Evolutionary conservation across 2,113 vertebrate genomes (phyloP), one percentile per base, ranked within the genome.

Genomic region (Tylochromis polylepis): DNA sequence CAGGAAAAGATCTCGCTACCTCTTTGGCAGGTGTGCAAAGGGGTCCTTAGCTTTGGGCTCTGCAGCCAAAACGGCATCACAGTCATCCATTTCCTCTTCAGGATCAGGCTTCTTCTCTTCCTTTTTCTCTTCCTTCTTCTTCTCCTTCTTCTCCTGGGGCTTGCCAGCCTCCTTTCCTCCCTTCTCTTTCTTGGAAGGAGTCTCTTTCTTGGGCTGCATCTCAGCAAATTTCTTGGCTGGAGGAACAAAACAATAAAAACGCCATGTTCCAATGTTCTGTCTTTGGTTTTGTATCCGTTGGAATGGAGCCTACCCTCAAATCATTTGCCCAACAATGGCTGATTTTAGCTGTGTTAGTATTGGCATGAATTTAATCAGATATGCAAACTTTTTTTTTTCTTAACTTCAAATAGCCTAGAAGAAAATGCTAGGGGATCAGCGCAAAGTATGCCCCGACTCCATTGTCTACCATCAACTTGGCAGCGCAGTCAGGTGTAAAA

Each of bases 21-120:
- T 99, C 92, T 97, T 98, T 49, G 98, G 95, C 78, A 99, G 95
- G 83, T 96, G 96, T 91, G 97, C 97, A 70, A 97, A 99, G n/a
- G 98, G 98, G 86, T 99, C 98, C 95, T 98, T 98, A 53, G 97
- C 75, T 96, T 98, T 98, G 5, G 98, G 98, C 90, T 98, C 98
- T 1, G 96, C 91, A 12, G 98, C 97, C 94, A 98, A 87, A 5
- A 88, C 98, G 88, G 97, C 97, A 49, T 99, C 98, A 87, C 97
- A 97, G 58, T 97, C 97, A 3, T 99, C 98, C 95, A 97, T 89
- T 80, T 98, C 98, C 12, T 98, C 98, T 55, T 97, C 97, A 0
- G 93, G 88, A 0, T 91, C 91, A 0, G 96, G 91, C 89, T 97
- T 97, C 46, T 97, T 97, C 91, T 98, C 97, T 67, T 98, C 97